A percentile compares a stretch with the other conserved stretches of the same genome.
phyloP scores from a whole-genome alignment of 53 echinoderm and acorn worm species.

The Paracentrotus lividus region DNA sequence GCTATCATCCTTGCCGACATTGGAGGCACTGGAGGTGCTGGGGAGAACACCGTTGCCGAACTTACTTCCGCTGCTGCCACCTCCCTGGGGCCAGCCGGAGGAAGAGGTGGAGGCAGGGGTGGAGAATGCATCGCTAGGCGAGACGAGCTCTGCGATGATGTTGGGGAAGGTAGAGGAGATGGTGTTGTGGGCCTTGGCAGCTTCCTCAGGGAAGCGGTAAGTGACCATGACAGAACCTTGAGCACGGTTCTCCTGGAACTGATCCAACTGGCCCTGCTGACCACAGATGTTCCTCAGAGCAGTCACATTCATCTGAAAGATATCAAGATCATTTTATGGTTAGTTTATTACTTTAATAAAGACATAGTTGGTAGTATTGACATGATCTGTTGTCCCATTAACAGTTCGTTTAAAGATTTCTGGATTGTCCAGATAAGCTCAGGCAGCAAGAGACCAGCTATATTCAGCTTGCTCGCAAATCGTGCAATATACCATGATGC shows the following conservation, averaged over 20 bases:
- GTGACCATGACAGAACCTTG: slow-evolving; percentile 92
- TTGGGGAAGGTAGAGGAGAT: slow-evolving; percentile 80
- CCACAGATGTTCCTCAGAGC: slow-evolving; percentile 88
- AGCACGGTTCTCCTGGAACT: slow-evolving; percentile 91
- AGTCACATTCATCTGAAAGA: slow-evolving; percentile 73
- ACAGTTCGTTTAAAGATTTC: no score
- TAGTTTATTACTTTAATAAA: no score
- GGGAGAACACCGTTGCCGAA: slow-evolving; percentile 73
- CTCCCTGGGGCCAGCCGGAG: slow-evolving; percentile 36
- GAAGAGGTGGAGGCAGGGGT: slow-evolving; percentile 58
- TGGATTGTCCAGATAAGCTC: no score
- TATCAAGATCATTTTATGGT: no score
- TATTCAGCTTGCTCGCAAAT: no score
- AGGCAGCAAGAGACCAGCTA: no score
- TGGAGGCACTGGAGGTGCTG: slow-evolving; percentile 61
- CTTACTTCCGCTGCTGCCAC: slow-evolving; percentile 64
- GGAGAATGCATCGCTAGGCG: slow-evolving; percentile 74
- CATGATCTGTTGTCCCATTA: no score
- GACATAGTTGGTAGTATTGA: no score
- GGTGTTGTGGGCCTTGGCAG: slow-evolving; percentile 84
- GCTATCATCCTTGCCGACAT: slow-evolving; percentile 52
- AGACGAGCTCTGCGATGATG: slow-evolving; percentile 82
- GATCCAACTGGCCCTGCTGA: slow-evolving; percentile 90
- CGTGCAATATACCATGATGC: no score
- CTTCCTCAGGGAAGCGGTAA: slow-evolving; percentile 90